Evolutionary conservation across 2,113 vertebrate species (phyloP).

Genomic region (Cochlearius cochlearius): DNA sequence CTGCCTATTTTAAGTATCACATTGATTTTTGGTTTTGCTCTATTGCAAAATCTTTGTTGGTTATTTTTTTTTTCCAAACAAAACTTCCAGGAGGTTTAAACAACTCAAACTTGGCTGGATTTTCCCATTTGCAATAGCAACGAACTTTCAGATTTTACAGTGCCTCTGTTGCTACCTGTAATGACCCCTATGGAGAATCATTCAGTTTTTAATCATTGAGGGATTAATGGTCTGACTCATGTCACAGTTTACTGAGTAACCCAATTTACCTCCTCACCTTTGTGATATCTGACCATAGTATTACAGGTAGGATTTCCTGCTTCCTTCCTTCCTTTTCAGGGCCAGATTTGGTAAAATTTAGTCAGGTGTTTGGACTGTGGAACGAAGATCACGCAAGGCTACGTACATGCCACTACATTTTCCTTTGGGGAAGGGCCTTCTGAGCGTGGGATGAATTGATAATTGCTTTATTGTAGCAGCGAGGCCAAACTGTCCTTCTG

Average conservation of each 20-base stretch:
- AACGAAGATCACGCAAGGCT: not conserved
- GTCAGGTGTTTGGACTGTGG: not conserved
- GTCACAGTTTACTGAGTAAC: not conserved
- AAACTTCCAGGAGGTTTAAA: not conserved
- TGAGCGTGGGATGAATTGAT: not conserved
- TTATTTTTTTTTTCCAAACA: not conserved
- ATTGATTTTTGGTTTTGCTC: not conserved
- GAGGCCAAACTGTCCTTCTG: not conserved
- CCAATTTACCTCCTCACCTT: not conserved
- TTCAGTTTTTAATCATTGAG: not conserved
- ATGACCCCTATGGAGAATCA: not conserved
- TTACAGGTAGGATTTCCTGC: constrained; percentile 1
- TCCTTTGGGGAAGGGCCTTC: not conserved
- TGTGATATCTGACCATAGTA: not conserved
- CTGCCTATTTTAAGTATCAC: not conserved
- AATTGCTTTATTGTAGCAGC: not conserved
- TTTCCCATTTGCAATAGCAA: not conserved
- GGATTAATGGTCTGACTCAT: not conserved
- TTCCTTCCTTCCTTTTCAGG: not conserved
- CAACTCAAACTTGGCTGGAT: not conserved
- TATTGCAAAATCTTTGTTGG: not conserved
- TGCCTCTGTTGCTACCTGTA: not conserved
- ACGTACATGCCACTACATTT: not conserved
- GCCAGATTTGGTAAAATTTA: not conserved
- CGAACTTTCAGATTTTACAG: not conserved